Base-by-base conservation (phyloP, 2,113 vertebrate genomes). In the Heloderma charlesbogerti region DNA sequence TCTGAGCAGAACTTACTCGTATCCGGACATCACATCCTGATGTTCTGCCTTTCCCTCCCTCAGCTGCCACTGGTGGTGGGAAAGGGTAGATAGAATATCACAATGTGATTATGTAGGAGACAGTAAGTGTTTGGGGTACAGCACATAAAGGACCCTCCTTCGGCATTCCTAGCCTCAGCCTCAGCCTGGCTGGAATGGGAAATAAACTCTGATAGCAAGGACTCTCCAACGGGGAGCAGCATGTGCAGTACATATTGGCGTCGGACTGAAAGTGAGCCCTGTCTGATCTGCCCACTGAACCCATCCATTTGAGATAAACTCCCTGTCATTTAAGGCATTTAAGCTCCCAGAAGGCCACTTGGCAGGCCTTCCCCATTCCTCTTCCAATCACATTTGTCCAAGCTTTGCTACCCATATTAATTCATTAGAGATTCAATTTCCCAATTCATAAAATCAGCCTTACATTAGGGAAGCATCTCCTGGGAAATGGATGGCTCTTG, bases 381-480 rank as follows among this genome's bases (percentile, higher is more conserved):
- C 37, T 67, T 71, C 78, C 63, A 74, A n/a, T 6, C 34, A 18
- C 69, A 88, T 75, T 45, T 86, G 84, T 92, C 90, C 90, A 91
- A 57, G 48, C 60, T 60, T 72, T 57, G 85, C 89, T 86, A 82
- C 75, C 67, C 71, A 80, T 29, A 74, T 71, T 25, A 90, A 71
- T 40, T 63, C n/a, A 78, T 90, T 51, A 87, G 92, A 80, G 88
- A 90, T 63, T 87, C 40, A 40, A 88, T 87, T 40, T 37, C 34
- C 48, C 72, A n/a, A 69, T 79, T 87, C 91, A 90, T 77, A 87
- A 93, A 91, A 51, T 31, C 43, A 86, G 84, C n/a, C 48, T n/a
- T 87, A 18, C 34, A 48, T 16, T 88, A 69, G 81, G 82, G 81
- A 57, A 29, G 27, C 20, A 0, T 16, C 13, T 54, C 91, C 43